Evolutionary conservation across 2,888 invertebrate genomes (phyloP).

Genomic region (Chrysotoxum bicinctum): DNA sequence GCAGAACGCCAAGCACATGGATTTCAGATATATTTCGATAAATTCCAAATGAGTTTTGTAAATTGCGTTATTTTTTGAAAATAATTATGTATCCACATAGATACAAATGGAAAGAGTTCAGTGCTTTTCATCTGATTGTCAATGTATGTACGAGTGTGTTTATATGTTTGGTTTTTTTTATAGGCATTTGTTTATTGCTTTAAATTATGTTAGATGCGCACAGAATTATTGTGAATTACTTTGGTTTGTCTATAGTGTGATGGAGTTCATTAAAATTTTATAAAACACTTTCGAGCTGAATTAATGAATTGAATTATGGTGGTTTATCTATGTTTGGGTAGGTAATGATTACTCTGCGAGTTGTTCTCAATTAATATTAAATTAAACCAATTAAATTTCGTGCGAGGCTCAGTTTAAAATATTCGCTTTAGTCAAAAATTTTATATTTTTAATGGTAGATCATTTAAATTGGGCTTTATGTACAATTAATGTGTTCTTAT

Average conservation of each 20-base stretch:
- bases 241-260: not conserved
- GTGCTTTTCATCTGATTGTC: conserved; percentile 48
- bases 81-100: not conserved
- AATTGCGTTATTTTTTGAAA: conserved; percentile 67
- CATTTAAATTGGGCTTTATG: not conserved
- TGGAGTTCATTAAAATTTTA: conserved; percentile 67
- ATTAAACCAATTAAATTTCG: conserved; percentile 8
- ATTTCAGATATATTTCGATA: conserved; percentile 66
- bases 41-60: conserved; percentile 71
- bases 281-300: conserved; percentile 51
- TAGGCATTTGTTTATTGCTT: conserved; percentile 22
- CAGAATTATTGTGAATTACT: conserved; percentile 46
- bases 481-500: too few species aligned
- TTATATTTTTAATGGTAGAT: not conserved
- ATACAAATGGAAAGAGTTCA: conserved; percentile 31
- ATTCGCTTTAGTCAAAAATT: not conserved
- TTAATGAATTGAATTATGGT: conserved; percentile 60
- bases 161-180: not conserved
- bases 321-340: conserved; percentile 42
- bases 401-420: not conserved
- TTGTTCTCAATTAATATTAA: conserved; percentile 31
- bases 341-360: not conserved
- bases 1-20: conserved; percentile 38
- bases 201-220: conserved; percentile 36
- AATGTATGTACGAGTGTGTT: not conserved